Conservation (phyloP, 2,113 vertebrate species). For the human region GRCh38 chr4:87230501-87231000, state of each 20-base stretch:
- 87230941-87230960: accelerated
- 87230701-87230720: not conserved
- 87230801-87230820: not conserved
- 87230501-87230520: not conserved
- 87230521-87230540: not conserved
- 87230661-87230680: not conserved
- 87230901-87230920: not conserved
- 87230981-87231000: not conserved
- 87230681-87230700: not conserved
- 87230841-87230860: not conserved
- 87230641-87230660: not conserved
- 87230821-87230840: not conserved
- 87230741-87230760: not conserved
- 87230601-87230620: not conserved
- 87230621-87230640: not conserved
- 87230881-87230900: not conserved
- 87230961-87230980: not conserved
- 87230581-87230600: not conserved
- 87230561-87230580: not conserved
- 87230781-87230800: not conserved
- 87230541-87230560: slow-evolving; percentile 25
- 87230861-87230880: not conserved
- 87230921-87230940: not conserved
- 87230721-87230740: not conserved
- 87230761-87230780: not conserved